phyloP scores from a whole-genome alignment of 1,140 invertebrate genomes.

The Drosophila mauritiana region DNA sequence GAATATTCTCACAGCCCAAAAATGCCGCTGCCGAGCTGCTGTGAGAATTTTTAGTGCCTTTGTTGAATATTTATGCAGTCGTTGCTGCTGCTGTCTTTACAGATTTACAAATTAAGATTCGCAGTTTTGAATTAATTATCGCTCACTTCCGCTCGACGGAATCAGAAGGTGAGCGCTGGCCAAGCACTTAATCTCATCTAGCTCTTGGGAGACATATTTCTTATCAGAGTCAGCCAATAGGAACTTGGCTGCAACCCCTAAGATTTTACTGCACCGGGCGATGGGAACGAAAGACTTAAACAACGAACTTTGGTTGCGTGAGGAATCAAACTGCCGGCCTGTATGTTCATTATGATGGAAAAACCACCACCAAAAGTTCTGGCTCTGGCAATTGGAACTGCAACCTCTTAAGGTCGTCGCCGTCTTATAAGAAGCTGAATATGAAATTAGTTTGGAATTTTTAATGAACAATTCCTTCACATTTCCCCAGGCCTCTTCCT shows the following conservation, averaged over 20 bases:
- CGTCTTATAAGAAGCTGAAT: constrained; percentile 80
- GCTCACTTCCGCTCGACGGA: constrained; percentile 55
- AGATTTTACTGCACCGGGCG: constrained; percentile 15
- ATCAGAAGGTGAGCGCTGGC: constrained; percentile 10
- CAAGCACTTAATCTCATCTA: constrained; percentile 36
- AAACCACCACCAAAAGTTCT: constrained; percentile 69
- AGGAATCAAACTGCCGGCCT: constrained; percentile 7
- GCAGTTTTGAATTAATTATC: constrained; percentile 79
- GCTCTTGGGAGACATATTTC: constrained; percentile 42
- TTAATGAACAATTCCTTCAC: constrained; percentile 71
- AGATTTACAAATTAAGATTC: constrained; percentile 80
- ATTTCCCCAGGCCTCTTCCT: constrained; percentile 38
- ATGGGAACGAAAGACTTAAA: constrained; percentile 74
- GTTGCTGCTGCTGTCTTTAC: constrained; percentile 44
- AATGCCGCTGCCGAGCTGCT: constrained; percentile 31
- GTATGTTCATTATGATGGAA: constrained; percentile 19
- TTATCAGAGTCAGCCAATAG: constrained; percentile 64
- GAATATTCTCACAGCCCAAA: constrained; percentile 80
- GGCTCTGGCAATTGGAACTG: constrained; percentile 64
- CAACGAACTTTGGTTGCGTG: constrained; percentile 71
- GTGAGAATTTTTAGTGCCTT: constrained; percentile 67
- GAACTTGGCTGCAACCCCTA: constrained; percentile 49
- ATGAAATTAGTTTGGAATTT: constrained; percentile 81
- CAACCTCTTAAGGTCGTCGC: constrained; percentile 69
- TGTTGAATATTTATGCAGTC: constrained; percentile 77